Conservation (phyloP, 2,113 vertebrate genomes). For the Haliaeetus leucogaster region DNA sequence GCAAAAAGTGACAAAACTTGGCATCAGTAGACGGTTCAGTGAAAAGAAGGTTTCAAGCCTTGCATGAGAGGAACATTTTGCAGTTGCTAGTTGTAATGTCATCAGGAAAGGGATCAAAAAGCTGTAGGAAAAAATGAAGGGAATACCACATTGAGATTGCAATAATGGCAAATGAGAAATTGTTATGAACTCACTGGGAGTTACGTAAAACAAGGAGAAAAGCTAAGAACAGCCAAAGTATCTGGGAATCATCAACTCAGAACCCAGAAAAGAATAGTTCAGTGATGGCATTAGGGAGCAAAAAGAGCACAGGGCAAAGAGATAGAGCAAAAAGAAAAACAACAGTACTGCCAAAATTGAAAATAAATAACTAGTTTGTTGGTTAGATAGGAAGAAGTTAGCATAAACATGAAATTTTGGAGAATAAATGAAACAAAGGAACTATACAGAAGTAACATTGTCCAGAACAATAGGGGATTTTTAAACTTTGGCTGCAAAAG, state of each 20-base stretch:
- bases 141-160: background rate
- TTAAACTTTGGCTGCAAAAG: background rate
- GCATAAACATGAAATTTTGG: background rate
- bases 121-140: background rate
- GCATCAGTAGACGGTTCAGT: background rate
- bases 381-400: background rate
- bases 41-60: background rate
- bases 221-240: background rate
- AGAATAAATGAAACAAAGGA: background rate
- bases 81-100: background rate
- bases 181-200: background rate
- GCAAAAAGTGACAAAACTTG: background rate
- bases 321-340: background rate
- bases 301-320: background rate
- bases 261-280: background rate
- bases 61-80: background rate
- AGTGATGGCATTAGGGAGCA: background rate
- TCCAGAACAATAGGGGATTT: background rate
- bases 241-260: background rate
- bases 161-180: background rate
- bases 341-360: background rate
- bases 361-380: background rate
- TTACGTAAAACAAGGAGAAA: background rate
- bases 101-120: background rate
- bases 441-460: background rate